phyloP scores from a whole-genome alignment of 2,888 invertebrate species.

The Flabesymbios commensalis region DNA sequence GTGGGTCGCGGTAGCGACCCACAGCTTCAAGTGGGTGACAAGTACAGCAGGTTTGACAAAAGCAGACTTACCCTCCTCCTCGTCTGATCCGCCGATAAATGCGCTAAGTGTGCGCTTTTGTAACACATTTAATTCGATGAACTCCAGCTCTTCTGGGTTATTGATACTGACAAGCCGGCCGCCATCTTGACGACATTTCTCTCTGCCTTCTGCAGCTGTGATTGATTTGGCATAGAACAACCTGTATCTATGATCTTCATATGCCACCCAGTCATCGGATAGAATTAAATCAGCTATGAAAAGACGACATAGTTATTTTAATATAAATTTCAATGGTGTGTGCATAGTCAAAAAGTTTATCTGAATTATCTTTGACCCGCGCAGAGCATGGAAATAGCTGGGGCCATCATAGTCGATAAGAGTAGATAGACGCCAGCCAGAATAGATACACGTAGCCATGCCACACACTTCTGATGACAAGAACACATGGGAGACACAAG shows the following conservation, averaged over 20 bases:
- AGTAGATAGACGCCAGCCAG: too few species aligned
- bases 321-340: neutral
- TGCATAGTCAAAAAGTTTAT: neutral
- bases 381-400: too few species aligned
- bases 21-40: too few species aligned
- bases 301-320: neutral
- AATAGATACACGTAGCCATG: too few species aligned
- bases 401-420: too few species aligned
- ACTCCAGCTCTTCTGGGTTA: conserved; percentile 14
- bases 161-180: conserved; percentile 18
- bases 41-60: too few species aligned
- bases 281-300: conserved; percentile 5
- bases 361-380: too few species aligned
- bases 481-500: too few species aligned
- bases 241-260: conserved; percentile 14
- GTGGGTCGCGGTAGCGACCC: too few species aligned
- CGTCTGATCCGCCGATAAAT: conserved; percentile 27
- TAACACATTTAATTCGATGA: conserved; percentile 16
- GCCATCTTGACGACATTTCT: conserved; percentile 8
- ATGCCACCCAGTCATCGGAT: conserved; percentile 17
- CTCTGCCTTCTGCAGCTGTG: conserved; percentile 1
- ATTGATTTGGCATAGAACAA: conserved; percentile 3
- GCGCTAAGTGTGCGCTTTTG: conserved; percentile 18
- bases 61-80: too few species aligned
- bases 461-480: too few species aligned